Conservation (phyloP, 2,113 vertebrate genomes). For the Pungitius pungitius region DNA sequence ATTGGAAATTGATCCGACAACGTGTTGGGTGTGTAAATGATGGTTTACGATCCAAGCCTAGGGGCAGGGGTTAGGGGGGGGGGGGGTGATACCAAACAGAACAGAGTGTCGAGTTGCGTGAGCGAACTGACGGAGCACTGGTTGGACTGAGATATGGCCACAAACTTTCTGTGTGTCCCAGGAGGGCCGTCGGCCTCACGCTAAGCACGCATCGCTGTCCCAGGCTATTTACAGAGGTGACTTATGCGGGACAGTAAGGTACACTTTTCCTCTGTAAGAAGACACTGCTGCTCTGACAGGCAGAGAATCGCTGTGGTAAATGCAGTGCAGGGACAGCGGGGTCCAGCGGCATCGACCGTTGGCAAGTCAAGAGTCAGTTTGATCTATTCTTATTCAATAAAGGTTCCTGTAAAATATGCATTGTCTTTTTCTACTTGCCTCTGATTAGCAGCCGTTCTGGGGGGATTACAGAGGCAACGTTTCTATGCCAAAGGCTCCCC, state of each 20-base stretch:
- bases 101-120: slow-evolving; percentile 9
- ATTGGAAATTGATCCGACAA: slow-evolving; percentile 55
- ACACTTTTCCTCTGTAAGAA: slow-evolving; percentile 69
- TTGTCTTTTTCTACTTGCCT: not conserved
- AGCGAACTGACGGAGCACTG: slow-evolving; percentile 9
- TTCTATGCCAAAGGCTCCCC: slow-evolving; percentile 4
- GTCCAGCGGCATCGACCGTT: slow-evolving; percentile 33
- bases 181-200: slow-evolving; percentile 51
- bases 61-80: slow-evolving; percentile 3
- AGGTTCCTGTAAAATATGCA: not conserved
- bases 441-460: not conserved
- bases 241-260: slow-evolving; percentile 56
- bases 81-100: not conserved
- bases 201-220: slow-evolving; percentile 59
- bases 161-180: slow-evolving; percentile 28
- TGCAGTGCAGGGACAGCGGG: slow-evolving; percentile 31
- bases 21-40: slow-evolving; percentile 54
- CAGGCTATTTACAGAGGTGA: slow-evolving; percentile 73
- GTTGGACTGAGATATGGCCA: slow-evolving; percentile 34
- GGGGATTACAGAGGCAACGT: not conserved
- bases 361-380: not conserved
- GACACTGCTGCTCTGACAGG: slow-evolving; percentile 65
- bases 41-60: slow-evolving; percentile 44
- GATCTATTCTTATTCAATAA: slow-evolving; percentile 1
- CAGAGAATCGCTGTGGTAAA: slow-evolving; percentile 40